Evolutionary conservation across 2,797 vertebrate species (phyloP).

Genomic region (Furcifer pardalis): DNA sequence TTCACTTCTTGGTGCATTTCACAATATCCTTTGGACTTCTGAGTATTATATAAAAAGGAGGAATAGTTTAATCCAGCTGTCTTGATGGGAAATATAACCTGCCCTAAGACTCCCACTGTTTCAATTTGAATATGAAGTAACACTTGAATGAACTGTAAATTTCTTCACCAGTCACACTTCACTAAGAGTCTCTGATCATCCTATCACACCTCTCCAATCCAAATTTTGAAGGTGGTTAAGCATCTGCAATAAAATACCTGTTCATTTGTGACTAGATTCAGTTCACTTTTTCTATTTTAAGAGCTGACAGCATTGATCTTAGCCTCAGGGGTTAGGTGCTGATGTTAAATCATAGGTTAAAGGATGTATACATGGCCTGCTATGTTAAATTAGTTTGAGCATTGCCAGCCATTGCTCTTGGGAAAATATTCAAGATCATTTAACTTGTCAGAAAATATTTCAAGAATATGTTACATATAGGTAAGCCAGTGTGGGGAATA

Average conservation of each 20-base stretch:
- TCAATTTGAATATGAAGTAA: constrained; percentile 15
- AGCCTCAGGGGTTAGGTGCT: background rate
- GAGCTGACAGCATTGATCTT: constrained; percentile 4
- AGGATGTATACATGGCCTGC: background rate
- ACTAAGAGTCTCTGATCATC: background rate
- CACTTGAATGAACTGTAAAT: background rate
- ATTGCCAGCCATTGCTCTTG: background rate
- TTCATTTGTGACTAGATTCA: background rate
- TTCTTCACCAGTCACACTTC: background rate
- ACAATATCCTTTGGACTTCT: background rate
- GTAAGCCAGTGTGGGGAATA: background rate
- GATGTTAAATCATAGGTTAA: constrained; percentile 1
- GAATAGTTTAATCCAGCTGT: background rate
- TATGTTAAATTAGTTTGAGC: background rate
- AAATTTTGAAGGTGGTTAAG: background rate
- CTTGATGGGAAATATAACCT: background rate
- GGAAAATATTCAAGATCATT: constrained; percentile 7
- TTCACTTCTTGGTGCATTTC: background rate
- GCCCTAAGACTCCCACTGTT: background rate
- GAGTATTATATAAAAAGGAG: background rate
- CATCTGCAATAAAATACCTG: background rate
- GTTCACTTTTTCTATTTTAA: background rate
- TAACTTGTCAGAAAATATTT: background rate
- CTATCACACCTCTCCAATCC: background rate
- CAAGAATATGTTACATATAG: background rate